A percentile compares a stretch with the other conserved stretches of the same genome.
These are phyloP conservation scores for Cataglyphis rosenhaueri DNA, from an alignment of 2,888 invertebrate genomes.

Conservation along the genomic window DNA sequence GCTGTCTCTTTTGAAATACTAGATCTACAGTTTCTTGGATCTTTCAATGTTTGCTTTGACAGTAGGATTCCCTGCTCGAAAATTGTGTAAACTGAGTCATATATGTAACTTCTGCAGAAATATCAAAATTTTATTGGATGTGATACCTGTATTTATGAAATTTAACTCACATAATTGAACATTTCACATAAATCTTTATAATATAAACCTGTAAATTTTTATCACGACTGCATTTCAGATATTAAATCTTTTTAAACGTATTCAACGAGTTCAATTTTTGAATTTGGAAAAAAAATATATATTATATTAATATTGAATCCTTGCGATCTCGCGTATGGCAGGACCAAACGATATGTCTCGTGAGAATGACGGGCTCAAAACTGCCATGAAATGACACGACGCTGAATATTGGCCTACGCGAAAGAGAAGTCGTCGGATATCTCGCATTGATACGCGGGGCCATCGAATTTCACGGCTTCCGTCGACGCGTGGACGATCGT, in stretches of 20 bases:
- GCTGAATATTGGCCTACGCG: slow-evolving; percentile 45
- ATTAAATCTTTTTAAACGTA: background rate
- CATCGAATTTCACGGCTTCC: slow-evolving; percentile 54
- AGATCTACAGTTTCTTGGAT: background rate
- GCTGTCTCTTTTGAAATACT: background rate
- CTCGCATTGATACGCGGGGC: slow-evolving; percentile 48
- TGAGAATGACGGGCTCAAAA: slow-evolving; percentile 30
- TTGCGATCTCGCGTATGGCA: background rate
- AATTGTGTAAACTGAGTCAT: background rate
- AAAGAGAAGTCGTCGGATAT: slow-evolving; percentile 16
- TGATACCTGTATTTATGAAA: background rate
- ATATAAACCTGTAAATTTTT: background rate
- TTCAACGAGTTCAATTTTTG: background rate
- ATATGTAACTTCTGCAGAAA: slow-evolving; percentile 1
- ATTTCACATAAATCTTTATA: background rate
- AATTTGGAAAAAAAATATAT: background rate
- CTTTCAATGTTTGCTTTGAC: background rate
- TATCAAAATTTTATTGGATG: background rate
- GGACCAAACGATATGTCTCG: background rate
- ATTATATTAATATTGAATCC: background rate
- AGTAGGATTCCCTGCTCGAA: background rate
- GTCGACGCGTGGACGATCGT: slow-evolving; percentile 15
- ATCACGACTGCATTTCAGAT: background rate
- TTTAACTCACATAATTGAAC: background rate
- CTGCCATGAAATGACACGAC: slow-evolving; percentile 53